A percentile compares a stretch with the other conserved stretches of the same genome.
These are phyloP conservation scores for Sebastes cheni DNA, from an alignment of 2,797 vertebrate genomes.

Conservation along the genomic window DNA sequence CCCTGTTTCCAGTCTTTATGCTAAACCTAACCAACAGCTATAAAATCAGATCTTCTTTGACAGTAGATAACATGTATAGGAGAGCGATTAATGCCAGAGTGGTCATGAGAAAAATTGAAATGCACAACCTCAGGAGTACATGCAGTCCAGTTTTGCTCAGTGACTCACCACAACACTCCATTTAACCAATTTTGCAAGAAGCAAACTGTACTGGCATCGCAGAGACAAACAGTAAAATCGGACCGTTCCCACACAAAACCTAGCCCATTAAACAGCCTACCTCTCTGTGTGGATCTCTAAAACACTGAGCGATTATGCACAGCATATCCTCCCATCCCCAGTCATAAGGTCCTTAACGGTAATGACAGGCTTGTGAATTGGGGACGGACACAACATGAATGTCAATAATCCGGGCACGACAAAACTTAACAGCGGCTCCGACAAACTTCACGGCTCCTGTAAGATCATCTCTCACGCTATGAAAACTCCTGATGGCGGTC, in stretches of 20 bases:
- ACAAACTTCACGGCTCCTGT: constrained; percentile 35
- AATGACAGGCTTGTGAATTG: constrained; percentile 17
- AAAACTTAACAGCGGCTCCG: constrained; percentile 27
- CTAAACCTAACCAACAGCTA: background rate
- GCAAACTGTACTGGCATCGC: constrained; percentile 7
- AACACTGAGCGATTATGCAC: constrained; percentile 5
- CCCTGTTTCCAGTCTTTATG: background rate
- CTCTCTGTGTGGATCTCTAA: background rate
- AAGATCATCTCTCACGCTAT: constrained; percentile 33
- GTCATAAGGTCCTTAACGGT: background rate
- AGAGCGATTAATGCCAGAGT: background rate
- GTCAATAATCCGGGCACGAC: constrained; percentile 43
- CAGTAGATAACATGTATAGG: background rate
- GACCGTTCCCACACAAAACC: constrained; percentile 12
- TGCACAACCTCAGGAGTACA: background rate
- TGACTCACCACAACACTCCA: constrained; percentile 15
- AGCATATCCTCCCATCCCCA: background rate
- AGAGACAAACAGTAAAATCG: constrained; percentile 7
- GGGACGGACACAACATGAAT: constrained; percentile 12
- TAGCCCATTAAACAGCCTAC: constrained; percentile 7
- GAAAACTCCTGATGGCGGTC: constrained; percentile 41
- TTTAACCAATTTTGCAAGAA: constrained; percentile 31
- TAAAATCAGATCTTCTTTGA: background rate
- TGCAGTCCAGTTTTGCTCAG: background rate
- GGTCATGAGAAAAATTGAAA: background rate